phyloP scores from a whole-genome alignment of 2,888 invertebrate species.

The Pachydiplax longipennis region DNA sequence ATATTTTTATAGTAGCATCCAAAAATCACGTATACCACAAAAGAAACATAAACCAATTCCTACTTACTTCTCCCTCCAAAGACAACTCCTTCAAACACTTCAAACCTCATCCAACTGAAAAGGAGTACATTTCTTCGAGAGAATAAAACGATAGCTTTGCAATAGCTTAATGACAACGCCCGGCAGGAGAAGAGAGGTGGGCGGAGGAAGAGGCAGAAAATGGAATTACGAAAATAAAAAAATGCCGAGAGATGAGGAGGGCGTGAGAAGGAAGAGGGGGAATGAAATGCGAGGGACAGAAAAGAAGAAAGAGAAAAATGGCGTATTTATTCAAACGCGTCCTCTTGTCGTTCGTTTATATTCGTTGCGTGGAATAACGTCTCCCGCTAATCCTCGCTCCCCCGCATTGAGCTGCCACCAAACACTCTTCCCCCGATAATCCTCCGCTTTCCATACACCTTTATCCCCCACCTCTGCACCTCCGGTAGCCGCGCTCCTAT shows the following conservation, averaged over 20 bases:
- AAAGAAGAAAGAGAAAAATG: slow-evolving; percentile 36
- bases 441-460: background rate
- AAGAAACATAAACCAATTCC: too few relatives aligned
- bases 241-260: background rate
- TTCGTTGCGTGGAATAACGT: slow-evolving; percentile 45
- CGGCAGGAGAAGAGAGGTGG: background rate
- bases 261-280: background rate
- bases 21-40: too few relatives aligned
- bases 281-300: slow-evolving; percentile 36
- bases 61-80: too few relatives aligned
- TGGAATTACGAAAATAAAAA: background rate
- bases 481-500: slow-evolving; percentile 20
- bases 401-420: slow-evolving; percentile 18
- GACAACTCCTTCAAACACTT: too few relatives aligned
- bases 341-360: slow-evolving; percentile 43
- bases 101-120: too few relatives aligned
- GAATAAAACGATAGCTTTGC: too few relatives aligned
- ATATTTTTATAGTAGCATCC: background rate
- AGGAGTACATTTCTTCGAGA: too few relatives aligned
- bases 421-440: slow-evolving; percentile 27
- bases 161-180: too few relatives aligned
- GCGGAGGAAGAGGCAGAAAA: background rate
- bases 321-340: slow-evolving; percentile 44
- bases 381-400: slow-evolving; percentile 37
- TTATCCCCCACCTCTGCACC: background rate